Percentiles rank a stretch among this genome's conserved stretches.
Evolutionary conservation across 2,888 invertebrate species (phyloP).

Genomic region (Gymnocheta viridis): DNA sequence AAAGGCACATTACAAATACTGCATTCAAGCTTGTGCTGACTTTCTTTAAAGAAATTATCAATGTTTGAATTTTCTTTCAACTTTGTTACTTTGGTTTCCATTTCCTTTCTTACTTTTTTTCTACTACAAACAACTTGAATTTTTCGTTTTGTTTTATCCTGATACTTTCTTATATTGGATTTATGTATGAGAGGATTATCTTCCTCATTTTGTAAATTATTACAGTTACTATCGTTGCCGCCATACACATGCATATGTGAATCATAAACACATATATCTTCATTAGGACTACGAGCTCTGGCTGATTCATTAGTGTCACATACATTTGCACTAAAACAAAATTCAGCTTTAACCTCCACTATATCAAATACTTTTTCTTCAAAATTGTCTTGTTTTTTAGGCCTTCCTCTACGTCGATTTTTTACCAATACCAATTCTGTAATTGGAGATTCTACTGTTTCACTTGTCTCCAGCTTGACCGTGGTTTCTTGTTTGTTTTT

Average conservation of each 20-base stretch:
- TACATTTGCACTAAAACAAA: not conserved
- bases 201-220: not conserved
- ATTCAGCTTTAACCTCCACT: not conserved
- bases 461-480: not conserved
- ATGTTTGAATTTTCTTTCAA: too few species aligned
- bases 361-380: not conserved
- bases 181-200: not conserved
- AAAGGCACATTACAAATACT: constrained; percentile 52
- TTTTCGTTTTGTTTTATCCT: not conserved
- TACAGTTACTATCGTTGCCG: not conserved
- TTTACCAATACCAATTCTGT: not conserved
- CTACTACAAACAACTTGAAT: not conserved
- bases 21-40: constrained; percentile 56
- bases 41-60: constrained; percentile 6
- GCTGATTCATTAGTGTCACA: not conserved
- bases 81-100: not conserved
- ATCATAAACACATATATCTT: not conserved
- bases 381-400: not conserved
- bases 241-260: not conserved
- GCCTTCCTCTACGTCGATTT: not conserved
- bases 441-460: not conserved
- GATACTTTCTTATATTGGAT: not conserved
- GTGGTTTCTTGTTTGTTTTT: not conserved
- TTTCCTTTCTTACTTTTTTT: not conserved
- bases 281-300: too few species aligned